Base-by-base conservation (phyloP, 2,113 vertebrate genomes). In the Melospiza melodia region DNA sequence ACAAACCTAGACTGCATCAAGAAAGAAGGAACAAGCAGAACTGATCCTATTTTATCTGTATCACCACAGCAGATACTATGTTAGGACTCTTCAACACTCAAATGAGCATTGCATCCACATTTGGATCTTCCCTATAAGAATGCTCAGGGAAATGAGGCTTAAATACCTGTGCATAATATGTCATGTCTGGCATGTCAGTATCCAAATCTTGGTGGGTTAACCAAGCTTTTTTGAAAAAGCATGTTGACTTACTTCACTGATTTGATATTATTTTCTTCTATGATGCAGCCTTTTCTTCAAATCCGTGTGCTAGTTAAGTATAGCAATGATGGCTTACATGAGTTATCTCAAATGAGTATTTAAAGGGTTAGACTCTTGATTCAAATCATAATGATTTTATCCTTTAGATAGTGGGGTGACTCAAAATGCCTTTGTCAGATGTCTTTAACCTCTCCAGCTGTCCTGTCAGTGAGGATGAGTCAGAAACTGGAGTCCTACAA, bases 401-500 rank as follows among this genome's bases (percentile, higher is more conserved):
- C 13, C 61, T 76, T 76, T 48, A 79, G 37, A 55, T 69, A 63
- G 75, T 11, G 37, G 33, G 17, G 16, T 88, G 57, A 87, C 61
- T 93, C 83, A 84, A 81, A 93, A 89, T 81, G 68, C n/a, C 44
- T 85, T 68, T 79, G 49, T 94, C 58, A 55, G 46, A 76, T 58
- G 71, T 66, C 75, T 83, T 57, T 69, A 87, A 69, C 75, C 46
- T 88, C 75, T 80, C 67, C 96, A 95, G 82, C 92, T 97, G 92
- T 92, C 92, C 55, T 43, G 82, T 67, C 63, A 80, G 22, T 55
- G 63, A 88, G 27, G 55, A 66, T 90, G 90, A 97, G 55, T 97
- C 95, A 96, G 85, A 86, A 94, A 55, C 46, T 77, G 54, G 46
- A 93, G 71, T 69, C 49, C 41, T 72, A 44, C 71, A 65, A 58